Evolutionary conservation across 2,113 vertebrate species (phyloP).

Genomic region (Anoura caudifer): DNA sequence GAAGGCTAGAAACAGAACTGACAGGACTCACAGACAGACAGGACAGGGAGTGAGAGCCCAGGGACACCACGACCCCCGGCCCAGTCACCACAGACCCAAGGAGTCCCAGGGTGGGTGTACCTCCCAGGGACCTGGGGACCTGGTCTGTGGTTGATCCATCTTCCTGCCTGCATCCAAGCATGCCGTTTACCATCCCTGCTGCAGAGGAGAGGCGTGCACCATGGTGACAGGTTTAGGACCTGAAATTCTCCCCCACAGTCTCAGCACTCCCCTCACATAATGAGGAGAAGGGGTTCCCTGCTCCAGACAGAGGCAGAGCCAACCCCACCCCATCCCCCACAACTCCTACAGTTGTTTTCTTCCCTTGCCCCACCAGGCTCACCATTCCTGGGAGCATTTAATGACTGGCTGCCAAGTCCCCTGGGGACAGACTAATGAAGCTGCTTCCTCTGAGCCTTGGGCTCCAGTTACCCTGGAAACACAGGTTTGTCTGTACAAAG

Average conservation of each 20-base stretch:
- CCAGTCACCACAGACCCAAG: background rate
- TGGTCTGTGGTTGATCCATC: background rate
- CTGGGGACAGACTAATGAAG: constrained; percentile 54
- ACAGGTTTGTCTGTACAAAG: constrained; percentile 55
- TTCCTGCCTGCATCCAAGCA: background rate
- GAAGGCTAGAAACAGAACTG: background rate
- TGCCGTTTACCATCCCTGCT: background rate
- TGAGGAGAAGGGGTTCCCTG: background rate
- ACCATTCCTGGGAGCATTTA: background rate
- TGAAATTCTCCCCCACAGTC: background rate
- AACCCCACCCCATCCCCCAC: background rate
- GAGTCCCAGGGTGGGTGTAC: background rate
- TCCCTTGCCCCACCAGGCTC: background rate
- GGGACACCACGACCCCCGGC: background rate
- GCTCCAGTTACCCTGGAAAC: constrained; percentile 63
- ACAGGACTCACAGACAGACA: background rate
- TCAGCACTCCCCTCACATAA: background rate
- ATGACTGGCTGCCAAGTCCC: constrained; percentile 48
- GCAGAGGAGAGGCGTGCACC: too few relatives aligned
- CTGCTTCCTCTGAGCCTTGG: background rate
- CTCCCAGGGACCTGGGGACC: background rate
- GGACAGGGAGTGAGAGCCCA: background rate
- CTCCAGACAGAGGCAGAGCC: background rate
- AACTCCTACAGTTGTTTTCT: background rate
- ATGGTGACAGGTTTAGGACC: background rate